Base-by-base conservation (phyloP, 2,888 invertebrate species). In the Eugnorisma glareosa region DNA sequence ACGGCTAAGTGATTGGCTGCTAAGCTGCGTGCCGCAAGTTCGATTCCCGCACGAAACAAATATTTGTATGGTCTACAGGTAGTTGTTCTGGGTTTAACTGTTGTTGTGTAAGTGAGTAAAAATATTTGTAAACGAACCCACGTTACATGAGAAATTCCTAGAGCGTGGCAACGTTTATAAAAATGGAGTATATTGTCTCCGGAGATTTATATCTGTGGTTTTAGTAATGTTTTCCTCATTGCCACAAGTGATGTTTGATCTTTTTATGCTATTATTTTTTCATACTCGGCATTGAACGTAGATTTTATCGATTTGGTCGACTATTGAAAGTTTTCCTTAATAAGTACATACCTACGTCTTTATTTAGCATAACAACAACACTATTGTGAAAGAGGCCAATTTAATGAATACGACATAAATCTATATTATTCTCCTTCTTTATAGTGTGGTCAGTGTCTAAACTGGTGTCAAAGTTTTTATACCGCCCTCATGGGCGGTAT, bases 221-320 rank as follows among this genome's bases (percentile, higher is more conserved):
- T 75, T 64, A 2, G 13, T 45, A 82, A 35, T 43, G 35, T 85
- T 85, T 83, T 76, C 77, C 86, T 76, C 35, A 40, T 70, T 73
- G 48, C 67, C 24, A 51, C 24, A 66, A 45, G 31, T 64, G 48
- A 35, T 67, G 43, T 66, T 84, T 74, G 73, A 75, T 69, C 54
- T 74, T 80, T 71, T 72, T 61, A 40, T 81, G 48, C 15, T 63
- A 70, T 75, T 8, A 57, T 18, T 48, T 69, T 68, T 61, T 54
- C 31, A 35, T 66, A 43, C n/a, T 75, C 2, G 24, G 11, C 51
- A 59, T 69, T 63, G 37, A 75, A 75, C n/a, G 24, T 59, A 43
- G 67, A 73, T 76, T 70, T 64, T 82, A 71, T 73, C 57, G 21
- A 35, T 75, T 63, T 4, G 10, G 45, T 72, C 51, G 37, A 54